Evolutionary conservation across 1,140 invertebrate species (phyloP).

Genomic region (Micrasema minimum): DNA sequence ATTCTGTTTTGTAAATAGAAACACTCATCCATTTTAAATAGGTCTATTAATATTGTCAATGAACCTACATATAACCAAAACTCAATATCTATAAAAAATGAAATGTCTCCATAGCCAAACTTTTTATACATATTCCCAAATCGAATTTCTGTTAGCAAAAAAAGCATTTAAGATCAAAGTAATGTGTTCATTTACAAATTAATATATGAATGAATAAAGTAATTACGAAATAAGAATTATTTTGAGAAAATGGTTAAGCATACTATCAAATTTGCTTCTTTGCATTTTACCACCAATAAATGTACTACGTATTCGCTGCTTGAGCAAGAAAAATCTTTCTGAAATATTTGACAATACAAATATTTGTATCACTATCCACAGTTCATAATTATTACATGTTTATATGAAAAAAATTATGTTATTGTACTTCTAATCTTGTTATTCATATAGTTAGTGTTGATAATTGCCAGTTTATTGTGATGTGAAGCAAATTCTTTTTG

Average conservation of each 20-base stretch:
- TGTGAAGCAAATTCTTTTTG: constrained; percentile 47
- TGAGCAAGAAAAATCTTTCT: constrained; percentile 39
- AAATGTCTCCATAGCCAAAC: neutral
- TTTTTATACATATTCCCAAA: neutral
- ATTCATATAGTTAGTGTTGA: constrained; percentile 52
- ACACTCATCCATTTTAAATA: too few relatives aligned
- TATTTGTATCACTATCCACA: constrained; percentile 49
- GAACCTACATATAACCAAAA: too few relatives aligned
- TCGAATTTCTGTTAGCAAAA: constrained; percentile 4
- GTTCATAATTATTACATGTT: constrained; percentile 36
- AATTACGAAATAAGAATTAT: constrained; percentile 29
- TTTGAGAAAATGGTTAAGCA: constrained; percentile 22
- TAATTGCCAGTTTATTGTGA: constrained; percentile 52
- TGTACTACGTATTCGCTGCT: constrained; percentile 30
- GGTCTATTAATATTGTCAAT: too few relatives aligned
- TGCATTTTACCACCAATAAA: constrained; percentile 37
- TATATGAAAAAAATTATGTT: constrained; percentile 38
- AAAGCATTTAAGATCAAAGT: constrained; percentile 18
- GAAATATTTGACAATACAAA: constrained; percentile 53
- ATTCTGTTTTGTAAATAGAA: too few relatives aligned
- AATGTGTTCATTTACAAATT: constrained; percentile 49
- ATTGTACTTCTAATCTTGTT: constrained; percentile 52
- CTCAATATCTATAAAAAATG: neutral
- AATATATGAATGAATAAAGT: constrained; percentile 31
- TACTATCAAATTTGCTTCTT: constrained; percentile 36